Evolutionary conservation across 2,888 invertebrate species (phyloP).

Genomic region (Apoderus coryli): DNA sequence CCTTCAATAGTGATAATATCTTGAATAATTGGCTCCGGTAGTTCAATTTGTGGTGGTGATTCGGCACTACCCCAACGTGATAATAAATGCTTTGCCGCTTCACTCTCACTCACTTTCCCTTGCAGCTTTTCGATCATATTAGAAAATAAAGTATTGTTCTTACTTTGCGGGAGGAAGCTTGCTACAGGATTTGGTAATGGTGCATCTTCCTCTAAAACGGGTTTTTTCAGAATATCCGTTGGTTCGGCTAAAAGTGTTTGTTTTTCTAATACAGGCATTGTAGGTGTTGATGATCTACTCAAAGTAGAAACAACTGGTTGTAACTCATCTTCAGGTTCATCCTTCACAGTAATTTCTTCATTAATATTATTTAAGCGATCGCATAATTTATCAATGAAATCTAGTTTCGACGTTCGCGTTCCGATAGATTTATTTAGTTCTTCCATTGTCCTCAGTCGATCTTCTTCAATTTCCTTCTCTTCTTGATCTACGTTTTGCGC

Average conservation of each 20-base stretch:
- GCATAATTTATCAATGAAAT: constrained; percentile 25
- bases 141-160: constrained; percentile 18
- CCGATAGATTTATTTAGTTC: constrained; percentile 30
- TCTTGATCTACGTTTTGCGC: constrained; percentile 31
- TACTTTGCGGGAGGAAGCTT: constrained; percentile 18
- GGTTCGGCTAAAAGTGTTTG: constrained; percentile 5
- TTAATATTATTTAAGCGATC: constrained; percentile 17
- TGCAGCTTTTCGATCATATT: constrained; percentile 24
- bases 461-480: constrained; percentile 34
- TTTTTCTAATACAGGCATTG: constrained; percentile 17
- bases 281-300: constrained; percentile 8
- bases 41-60: neutral
- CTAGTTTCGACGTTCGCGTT: constrained; percentile 22
- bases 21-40: constrained; percentile 1
- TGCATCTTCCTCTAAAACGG: constrained; percentile 15
- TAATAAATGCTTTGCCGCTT: constrained; percentile 10
- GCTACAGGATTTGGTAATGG: constrained; percentile 7
- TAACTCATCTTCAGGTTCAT: constrained; percentile 17
- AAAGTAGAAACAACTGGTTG: constrained; percentile 4
- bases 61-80: constrained; percentile 4
- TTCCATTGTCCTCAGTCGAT: constrained; percentile 36
- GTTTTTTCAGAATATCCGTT: constrained; percentile 14
- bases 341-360: constrained; percentile 15
- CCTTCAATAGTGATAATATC: constrained; percentile 18
- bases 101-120: constrained; percentile 20